phyloP scores from a whole-genome alignment of 1,140 invertebrate species.

The Acromyrmex echinatior region DNA sequence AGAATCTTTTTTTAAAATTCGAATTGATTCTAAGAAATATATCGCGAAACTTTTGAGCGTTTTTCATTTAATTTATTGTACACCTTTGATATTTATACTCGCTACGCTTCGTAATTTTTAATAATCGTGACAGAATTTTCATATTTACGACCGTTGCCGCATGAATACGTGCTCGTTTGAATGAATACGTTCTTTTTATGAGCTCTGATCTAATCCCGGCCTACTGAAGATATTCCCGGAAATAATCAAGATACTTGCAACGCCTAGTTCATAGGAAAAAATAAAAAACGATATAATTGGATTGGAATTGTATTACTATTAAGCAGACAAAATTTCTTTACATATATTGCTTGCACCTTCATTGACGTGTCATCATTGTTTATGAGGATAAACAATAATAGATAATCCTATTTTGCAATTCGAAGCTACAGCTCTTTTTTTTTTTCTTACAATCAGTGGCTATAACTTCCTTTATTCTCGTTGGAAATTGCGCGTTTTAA shows the following conservation, averaged over 20 bases:
- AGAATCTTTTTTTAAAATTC: not conserved
- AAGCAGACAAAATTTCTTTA: conserved; percentile 13
- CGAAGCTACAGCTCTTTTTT: not conserved
- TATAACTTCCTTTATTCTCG: not conserved
- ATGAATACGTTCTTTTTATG: conserved; percentile 44
- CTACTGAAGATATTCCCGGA: conserved; percentile 26
- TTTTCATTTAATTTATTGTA: no score
- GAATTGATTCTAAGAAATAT: not conserved
- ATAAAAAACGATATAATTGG: conserved; percentile 29
- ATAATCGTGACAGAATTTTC: not conserved
- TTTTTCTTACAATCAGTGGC: not conserved
- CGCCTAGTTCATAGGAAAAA: conserved; percentile 10
- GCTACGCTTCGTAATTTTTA: not conserved
- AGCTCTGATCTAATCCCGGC: conserved; percentile 36
- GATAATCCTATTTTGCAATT: conserved; percentile 8
- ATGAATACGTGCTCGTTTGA: not conserved
- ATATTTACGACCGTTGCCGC: conserved; percentile 1
- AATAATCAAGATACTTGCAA: conserved; percentile 20
- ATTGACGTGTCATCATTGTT: not conserved
- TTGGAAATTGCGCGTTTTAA: not conserved
- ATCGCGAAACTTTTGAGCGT: not conserved
- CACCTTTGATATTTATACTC: not conserved
- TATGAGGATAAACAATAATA: conserved; percentile 30
- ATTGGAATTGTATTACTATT: conserved; percentile 30
- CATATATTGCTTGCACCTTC: not conserved